Evolutionary conservation across 2,888 invertebrate genomes (phyloP), one percentile per base, ranked within the genome.

Genomic region (Synanthedon andrenaeformis): DNA sequence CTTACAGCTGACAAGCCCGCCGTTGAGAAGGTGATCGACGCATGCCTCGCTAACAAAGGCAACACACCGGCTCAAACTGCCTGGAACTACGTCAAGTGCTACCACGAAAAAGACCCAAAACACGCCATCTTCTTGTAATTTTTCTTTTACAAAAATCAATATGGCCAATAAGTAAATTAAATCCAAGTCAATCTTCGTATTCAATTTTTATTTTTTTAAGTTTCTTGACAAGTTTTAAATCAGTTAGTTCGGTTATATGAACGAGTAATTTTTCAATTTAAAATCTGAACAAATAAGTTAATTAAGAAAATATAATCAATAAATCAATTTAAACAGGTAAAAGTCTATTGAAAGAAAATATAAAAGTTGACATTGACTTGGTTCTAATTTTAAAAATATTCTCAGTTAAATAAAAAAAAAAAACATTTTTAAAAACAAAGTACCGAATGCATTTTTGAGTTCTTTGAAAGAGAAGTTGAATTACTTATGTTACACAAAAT

Each of bases 51-150:
- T 52, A 83, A 80, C 68, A 88, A 88, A 57, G 88, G 88, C 42
- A 82, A 76, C 67, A 79, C 79, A 0, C 86, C 88, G 0, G 81
- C 84, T 11, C 86, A 88, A 64, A 83, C 85, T 0, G 88, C 88
- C 11, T 88, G 88, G 88, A 88, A 88, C 75, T 88, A 86, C 70
- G 80, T 84, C 60, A 88, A 86, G 53, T 88, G 88, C 64, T 88
- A 88, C 69, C 87, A 88, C 59, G 87, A 87, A 64, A 88, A 88
- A 63, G 86, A 87, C 58, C 85, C 88, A n/a, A 86, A 87, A 51
- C 86, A 88, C 62, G 74, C 87, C 56, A 80, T 88, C 62, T 76
- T 88, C 70, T 59, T 83, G 59, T 86, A 83, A 81, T 64, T 35
- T 14, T 49, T 10, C 12, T 6, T n/a, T 49, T 19, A 6, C 17